Base-by-base conservation (phyloP, 1,140 invertebrate species). In the Zaprionus kolodkinae region DNA sequence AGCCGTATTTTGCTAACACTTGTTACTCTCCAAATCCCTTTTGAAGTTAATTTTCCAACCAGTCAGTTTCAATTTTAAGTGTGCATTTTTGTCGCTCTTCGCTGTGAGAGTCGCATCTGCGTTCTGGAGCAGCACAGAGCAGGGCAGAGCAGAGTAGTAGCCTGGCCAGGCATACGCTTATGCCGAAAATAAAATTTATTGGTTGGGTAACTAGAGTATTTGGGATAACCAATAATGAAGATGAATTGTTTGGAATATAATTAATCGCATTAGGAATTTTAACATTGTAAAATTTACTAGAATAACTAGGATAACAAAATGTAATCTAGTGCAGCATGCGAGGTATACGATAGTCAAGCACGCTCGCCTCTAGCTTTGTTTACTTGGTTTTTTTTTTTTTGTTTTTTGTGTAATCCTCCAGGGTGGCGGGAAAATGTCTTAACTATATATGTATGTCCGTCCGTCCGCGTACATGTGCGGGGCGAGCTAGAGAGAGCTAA, bases 31-130 rank as follows among this genome's bases (percentile, higher is more conserved):
- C 50, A 76, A 76, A 73, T 74, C 78, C 68, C 69, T 66, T 78
- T 72, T 80, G 78, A 72, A 83, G 78, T 80, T 80, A 83, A 83
- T 83, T 83, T 83, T 83, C 80, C 80, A 45, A 74, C 67, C 78
- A 83, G 80, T 80, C 78, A 75, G 75, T 83, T 83, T 83, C 78
- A 83, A 83, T 83, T 78, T 78, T 61, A 61, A 78, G 60, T 78
- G 66, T 66, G 71, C 64, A 55, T 61, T 67, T 61, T 55, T 45
- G 27, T 68, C 30, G 21, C 38, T 40, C 38, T n/a, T 62, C 33
- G 17, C 38, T 6, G 27, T 63, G 35, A 35, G 33, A 27, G 40
- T 54, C 30, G 15, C 25, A 60, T 71, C 38, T 56, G 35, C 40
- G 54, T 36, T 43, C 17, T 21, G 17, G 10, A 48, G 45, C 45